A percentile compares a stretch with the other conserved stretches of the same genome.
Evolutionary conservation across 2,797 vertebrate genomes (phyloP).

Genomic region (Manis javanica): DNA sequence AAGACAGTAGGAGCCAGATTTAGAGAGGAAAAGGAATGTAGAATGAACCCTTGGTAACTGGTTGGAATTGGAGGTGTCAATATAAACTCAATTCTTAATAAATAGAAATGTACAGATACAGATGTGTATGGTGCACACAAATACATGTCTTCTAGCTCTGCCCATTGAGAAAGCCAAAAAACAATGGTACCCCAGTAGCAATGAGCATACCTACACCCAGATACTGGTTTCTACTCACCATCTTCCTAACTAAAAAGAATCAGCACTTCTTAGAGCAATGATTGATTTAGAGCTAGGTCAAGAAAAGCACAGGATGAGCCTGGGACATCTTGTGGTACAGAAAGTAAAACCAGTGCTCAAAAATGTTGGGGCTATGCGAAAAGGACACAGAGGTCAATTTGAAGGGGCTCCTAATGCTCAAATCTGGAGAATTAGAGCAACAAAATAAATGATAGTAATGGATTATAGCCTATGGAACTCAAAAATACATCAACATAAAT

Average conservation of each 20-base stretch:
- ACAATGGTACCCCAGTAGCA: neutral
- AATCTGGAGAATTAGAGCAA: neutral
- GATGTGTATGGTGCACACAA: neutral
- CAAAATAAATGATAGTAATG: neutral
- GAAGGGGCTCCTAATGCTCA: neutral
- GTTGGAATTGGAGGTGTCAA: neutral
- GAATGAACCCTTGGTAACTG: neutral
- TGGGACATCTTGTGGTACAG: neutral
- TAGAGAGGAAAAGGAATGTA: neutral
- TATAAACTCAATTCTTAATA: neutral
- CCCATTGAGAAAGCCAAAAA: neutral
- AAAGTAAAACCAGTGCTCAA: neutral
- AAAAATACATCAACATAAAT: neutral
- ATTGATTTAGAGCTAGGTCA: no score
- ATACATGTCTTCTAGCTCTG: neutral
- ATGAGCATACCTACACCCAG: neutral
- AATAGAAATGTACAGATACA: neutral
- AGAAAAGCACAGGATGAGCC: neutral
- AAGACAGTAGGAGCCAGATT: neutral
- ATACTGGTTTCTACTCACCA: neutral
- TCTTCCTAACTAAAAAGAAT: neutral
- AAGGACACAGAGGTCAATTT: neutral
- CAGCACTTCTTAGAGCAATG: neutral
- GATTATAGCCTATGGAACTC: neutral
- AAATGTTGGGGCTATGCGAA: neutral